phyloP scores from a whole-genome alignment of 2,113 vertebrate genomes.

The Egretta garzetta region DNA sequence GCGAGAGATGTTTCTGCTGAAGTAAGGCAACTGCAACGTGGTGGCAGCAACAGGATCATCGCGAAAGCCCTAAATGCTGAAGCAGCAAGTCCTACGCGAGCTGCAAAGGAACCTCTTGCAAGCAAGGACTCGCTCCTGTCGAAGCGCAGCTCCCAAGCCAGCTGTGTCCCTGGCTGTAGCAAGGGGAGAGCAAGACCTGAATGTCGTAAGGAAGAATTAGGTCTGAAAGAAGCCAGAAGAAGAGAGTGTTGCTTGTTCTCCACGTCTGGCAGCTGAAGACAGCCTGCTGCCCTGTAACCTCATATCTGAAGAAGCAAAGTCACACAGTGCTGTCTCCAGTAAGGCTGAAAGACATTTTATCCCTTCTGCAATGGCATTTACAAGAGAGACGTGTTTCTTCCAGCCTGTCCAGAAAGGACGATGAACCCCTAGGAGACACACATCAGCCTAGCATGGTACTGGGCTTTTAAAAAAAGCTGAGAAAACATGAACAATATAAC shows the following conservation, averaged over 20 bases:
- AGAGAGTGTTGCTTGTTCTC: background rate
- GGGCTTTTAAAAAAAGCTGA: background rate
- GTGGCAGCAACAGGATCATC: background rate
- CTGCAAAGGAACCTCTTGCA: background rate
- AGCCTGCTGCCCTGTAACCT: background rate
- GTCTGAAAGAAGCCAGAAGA: background rate
- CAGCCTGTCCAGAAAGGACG: background rate
- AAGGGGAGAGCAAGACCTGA: background rate
- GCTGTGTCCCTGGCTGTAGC: background rate
- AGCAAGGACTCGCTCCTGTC: background rate
- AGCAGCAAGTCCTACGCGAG: background rate
- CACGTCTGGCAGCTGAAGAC: background rate
- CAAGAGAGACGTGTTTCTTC: background rate
- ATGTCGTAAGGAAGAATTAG: background rate
- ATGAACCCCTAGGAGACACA: background rate
- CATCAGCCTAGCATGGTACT: background rate
- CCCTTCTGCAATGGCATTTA: background rate
- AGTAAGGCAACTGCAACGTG: background rate
- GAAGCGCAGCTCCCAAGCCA: background rate
- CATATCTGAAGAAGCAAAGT: background rate
- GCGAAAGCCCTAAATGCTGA: background rate
- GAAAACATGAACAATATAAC: background rate
- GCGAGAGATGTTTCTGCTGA: background rate
- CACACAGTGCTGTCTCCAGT: background rate
- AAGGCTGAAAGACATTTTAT: background rate